A percentile compares a stretch with the other conserved stretches of the same genome.
These are phyloP conservation scores for Ranitomeya variabilis DNA, from an alignment of 2,113 vertebrate genomes.

Conservation along the genomic window DNA sequence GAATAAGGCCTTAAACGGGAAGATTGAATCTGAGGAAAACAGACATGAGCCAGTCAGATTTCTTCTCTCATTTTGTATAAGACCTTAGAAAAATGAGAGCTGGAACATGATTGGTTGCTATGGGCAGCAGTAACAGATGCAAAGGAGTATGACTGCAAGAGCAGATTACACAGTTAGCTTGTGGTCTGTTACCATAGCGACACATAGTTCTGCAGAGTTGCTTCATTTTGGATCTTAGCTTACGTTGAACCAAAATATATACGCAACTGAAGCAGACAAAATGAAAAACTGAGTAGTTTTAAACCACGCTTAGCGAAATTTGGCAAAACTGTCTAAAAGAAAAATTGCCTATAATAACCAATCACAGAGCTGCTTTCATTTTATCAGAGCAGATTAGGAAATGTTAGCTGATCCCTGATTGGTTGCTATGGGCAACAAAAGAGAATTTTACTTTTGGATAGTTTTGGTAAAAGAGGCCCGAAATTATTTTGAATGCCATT, in stretches of 20 bases:
- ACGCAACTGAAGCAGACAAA: not conserved
- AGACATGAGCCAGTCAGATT: not conserved
- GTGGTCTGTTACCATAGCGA: constrained; percentile 1
- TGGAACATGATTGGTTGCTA: not conserved
- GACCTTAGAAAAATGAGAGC: not conserved
- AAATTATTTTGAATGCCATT: too few species aligned
- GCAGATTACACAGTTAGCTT: not conserved
- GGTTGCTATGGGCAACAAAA: too few species aligned
- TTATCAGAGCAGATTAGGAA: too few species aligned
- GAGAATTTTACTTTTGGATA: too few species aligned
- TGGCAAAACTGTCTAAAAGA: too few species aligned
- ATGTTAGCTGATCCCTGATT: too few species aligned
- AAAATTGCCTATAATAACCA: too few species aligned
- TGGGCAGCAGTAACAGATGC: not conserved
- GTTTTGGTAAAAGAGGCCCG: too few species aligned
- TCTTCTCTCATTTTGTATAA: not conserved
- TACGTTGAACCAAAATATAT: not conserved
- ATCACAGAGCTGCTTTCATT: too few species aligned
- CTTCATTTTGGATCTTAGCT: not conserved
- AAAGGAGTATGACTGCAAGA: not conserved
- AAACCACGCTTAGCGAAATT: not conserved
- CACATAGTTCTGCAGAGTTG: not conserved
- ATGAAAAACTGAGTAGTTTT: not conserved
- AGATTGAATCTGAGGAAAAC: not conserved
- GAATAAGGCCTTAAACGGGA: not conserved